phyloP scores from a whole-genome alignment of 2,797 vertebrate species.

The Numenius phaeopus region DNA sequence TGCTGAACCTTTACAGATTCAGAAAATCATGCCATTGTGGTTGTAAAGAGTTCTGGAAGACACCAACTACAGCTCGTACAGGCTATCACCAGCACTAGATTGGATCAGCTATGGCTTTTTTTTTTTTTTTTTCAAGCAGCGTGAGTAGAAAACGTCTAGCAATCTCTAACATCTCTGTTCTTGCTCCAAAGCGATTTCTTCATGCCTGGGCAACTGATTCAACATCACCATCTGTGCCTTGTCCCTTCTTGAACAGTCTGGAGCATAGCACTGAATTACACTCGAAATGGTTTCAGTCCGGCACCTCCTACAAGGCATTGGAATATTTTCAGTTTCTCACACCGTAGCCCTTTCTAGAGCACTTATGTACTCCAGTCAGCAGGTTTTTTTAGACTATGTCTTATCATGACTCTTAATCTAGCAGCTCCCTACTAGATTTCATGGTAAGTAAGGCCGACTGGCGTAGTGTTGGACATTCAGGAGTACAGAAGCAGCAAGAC shows the following conservation, averaged over 20 bases:
- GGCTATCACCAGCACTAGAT: neutral
- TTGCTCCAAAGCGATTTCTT: neutral
- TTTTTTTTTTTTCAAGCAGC: neutral
- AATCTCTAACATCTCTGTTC: neutral
- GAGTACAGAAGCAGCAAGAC: neutral
- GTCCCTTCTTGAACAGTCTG: neutral
- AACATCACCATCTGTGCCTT: neutral
- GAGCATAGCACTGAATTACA: neutral
- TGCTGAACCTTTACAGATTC: neutral
- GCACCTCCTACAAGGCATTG: neutral
- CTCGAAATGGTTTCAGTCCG: neutral
- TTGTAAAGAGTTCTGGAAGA: neutral
- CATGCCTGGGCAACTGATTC: neutral
- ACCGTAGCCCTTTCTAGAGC: neutral
- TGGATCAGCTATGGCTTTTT: neutral
- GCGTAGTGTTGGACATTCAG: fast-evolving
- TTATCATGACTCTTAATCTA: neutral
- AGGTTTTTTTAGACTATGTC: neutral
- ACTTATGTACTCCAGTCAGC: fast-evolving
- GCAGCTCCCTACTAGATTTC: neutral
- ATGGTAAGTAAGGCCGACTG: neutral
- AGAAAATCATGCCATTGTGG: fast-evolving
- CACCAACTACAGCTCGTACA: neutral
- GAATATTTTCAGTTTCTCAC: neutral
- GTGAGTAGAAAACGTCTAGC: neutral